Evolutionary conservation across 1,140 invertebrate genomes (phyloP).

Genomic region (Pararge aegeria): DNA sequence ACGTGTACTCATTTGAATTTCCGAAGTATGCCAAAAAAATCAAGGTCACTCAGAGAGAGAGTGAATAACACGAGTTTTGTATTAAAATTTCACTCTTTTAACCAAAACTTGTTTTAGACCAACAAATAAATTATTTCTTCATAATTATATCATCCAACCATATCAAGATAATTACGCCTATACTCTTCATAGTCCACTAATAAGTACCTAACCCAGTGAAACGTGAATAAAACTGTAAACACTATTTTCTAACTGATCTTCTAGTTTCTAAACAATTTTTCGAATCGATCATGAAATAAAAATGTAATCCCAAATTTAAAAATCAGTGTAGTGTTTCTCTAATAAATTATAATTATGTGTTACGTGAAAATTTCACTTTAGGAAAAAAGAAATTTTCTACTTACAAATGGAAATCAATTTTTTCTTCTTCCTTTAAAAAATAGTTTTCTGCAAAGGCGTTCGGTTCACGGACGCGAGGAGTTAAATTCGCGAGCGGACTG

Average conservation of each 20-base stretch:
- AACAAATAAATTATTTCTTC: background rate
- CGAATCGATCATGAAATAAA: background rate
- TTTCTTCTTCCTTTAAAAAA: background rate
- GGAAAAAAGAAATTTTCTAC: slow-evolving; percentile 38
- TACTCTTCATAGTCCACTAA: background rate
- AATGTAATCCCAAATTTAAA: background rate
- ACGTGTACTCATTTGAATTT: no score
- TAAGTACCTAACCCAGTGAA: background rate
- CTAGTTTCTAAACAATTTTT: background rate
- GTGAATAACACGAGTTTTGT: slow-evolving; percentile 13
- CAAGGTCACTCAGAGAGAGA: slow-evolving; percentile 37
- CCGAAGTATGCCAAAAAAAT: slow-evolving; percentile 37
- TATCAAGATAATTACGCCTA: background rate
- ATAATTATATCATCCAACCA: background rate
- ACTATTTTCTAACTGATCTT: background rate
- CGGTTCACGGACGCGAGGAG: slow-evolving; percentile 18
- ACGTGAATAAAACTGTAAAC: background rate
- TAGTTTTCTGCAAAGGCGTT: background rate
- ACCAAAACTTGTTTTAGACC: background rate
- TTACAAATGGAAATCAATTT: slow-evolving; percentile 28
- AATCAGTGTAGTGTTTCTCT: background rate
- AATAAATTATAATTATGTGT: slow-evolving; percentile 10
- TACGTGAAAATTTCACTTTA: slow-evolving; percentile 46
- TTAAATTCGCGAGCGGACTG: slow-evolving; percentile 39
- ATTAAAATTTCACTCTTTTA: slow-evolving; percentile 34